Percentiles rank a stretch among this genome's conserved stretches.
Evolutionary conservation across 2,888 invertebrate genomes (phyloP).

Genomic region (Augochlorella aurata): DNA sequence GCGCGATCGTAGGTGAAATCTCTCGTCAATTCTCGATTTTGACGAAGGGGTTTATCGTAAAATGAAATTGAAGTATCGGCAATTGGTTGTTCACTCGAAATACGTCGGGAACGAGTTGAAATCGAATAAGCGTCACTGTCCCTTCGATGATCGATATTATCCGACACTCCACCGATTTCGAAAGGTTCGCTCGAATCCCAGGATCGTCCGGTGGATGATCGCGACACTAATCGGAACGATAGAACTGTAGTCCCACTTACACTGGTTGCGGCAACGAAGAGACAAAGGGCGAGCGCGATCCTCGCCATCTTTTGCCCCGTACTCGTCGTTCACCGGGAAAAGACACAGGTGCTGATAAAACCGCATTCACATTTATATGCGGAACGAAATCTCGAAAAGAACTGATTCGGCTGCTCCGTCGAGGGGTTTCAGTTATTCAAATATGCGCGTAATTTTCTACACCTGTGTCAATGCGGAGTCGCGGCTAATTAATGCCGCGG

Average conservation of each 20-base stretch:
- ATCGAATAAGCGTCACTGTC: not conserved
- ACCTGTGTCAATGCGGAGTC: conserved; percentile 65
- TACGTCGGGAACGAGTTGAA: not conserved
- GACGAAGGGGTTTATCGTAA: not conserved
- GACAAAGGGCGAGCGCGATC: conserved; percentile 53
- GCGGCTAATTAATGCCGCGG: conserved; percentile 15
- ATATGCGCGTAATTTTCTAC: conserved; percentile 31
- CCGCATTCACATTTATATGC: conserved; percentile 44
- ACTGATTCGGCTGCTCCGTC: not conserved
- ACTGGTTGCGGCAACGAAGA: conserved; percentile 41
- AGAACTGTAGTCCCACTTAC: conserved; percentile 59
- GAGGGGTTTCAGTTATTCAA: conserved; percentile 1
- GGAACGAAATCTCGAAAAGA: not conserved
- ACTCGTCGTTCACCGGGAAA: not conserved
- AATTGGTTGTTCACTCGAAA: not conserved
- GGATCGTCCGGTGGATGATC: not conserved
- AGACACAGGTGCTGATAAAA: not conserved
- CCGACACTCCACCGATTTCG: not conserved
- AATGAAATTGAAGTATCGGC: not conserved
- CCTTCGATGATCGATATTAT: not conserved
- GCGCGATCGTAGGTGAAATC: not conserved
- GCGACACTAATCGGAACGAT: not conserved
- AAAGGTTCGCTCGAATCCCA: not conserved
- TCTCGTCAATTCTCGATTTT: not conserved
- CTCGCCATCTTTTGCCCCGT: conserved; percentile 59